Evolutionary conservation across 2,797 vertebrate species (phyloP).

Genomic region (Ctenopoma multispine): DNA sequence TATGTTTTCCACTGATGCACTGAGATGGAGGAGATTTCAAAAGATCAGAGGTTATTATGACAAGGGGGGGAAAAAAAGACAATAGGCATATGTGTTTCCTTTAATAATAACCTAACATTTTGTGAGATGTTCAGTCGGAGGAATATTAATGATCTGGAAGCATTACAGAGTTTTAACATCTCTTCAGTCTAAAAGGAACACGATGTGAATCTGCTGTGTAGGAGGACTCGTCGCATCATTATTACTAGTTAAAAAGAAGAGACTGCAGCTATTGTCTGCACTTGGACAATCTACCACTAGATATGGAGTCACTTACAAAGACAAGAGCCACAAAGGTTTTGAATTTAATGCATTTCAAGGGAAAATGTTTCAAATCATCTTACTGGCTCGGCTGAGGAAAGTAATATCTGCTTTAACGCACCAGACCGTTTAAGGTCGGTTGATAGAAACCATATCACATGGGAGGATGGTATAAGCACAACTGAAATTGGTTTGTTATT

Average conservation of each 20-base stretch:
- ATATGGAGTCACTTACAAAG: conserved; percentile 2
- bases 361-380: no score
- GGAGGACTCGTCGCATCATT: conserved; percentile 1
- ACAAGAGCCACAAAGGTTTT: conserved; percentile 9
- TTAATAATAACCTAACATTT: neutral
- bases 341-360: neutral
- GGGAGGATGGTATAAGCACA: neutral
- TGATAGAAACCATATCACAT: neutral
- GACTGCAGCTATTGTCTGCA: neutral
- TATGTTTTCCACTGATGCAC: conserved; percentile 20
- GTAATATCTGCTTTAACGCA: neutral
- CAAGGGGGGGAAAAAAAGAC: conserved; percentile 17
- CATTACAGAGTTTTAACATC: neutral
- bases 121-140: neutral
- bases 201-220: conserved; percentile 15
- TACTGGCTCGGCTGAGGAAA: no score
- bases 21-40: conserved; percentile 42
- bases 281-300: neutral
- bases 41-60: conserved; percentile 39
- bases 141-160: neutral
- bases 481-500: neutral
- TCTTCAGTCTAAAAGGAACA: neutral
- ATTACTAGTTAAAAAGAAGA: conserved; percentile 3
- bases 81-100: conserved; percentile 5
- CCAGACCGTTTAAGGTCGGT: neutral